Percentiles rank a stretch among this genome's conserved stretches.
Conservation (phyloP, 1,140 invertebrate species). For the Micrasema longulum region DNA sequence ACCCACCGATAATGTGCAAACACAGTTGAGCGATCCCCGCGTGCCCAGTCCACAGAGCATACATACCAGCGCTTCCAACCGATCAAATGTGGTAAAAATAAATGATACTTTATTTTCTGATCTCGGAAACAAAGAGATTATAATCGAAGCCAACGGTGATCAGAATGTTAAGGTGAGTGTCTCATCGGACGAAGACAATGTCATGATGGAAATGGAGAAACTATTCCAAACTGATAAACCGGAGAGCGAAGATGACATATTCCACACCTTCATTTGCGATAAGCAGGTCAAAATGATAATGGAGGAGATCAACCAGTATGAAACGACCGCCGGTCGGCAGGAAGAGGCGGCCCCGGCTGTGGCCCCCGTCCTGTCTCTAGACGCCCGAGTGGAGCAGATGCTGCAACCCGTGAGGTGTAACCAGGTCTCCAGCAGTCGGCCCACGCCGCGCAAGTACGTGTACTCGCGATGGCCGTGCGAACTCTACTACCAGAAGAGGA, state of each 20-base stretch:
- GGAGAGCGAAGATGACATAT: slow-evolving; percentile 40
- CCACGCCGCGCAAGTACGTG: slow-evolving; percentile 7
- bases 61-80: too few relatives aligned
- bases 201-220: slow-evolving; percentile 47
- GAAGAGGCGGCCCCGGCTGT: slow-evolving; percentile 1
- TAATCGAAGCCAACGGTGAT: not conserved
- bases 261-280: slow-evolving; percentile 31
- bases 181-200: slow-evolving; percentile 21
- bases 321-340: not conserved
- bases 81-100: too few relatives aligned
- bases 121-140: not conserved
- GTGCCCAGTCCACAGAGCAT: too few relatives aligned
- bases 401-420: slow-evolving; percentile 20
- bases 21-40: not conserved
- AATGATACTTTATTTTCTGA: slow-evolving; percentile 3
- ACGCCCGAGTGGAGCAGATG: slow-evolving; percentile 7
- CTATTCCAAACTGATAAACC: slow-evolving; percentile 40
- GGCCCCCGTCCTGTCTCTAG: not conserved
- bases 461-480: slow-evolving; percentile 64
- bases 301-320: slow-evolving; percentile 48
- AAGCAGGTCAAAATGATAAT: slow-evolving; percentile 47
- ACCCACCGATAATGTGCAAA: not conserved
- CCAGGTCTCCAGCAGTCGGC: slow-evolving; percentile 26
- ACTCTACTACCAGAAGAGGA: slow-evolving; percentile 63
- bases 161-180: slow-evolving; percentile 13